These are phyloP conservation scores for Cephalopachus bancanus DNA, from an alignment of 2,797 vertebrate genomes.

Conservation along the genomic window DNA sequence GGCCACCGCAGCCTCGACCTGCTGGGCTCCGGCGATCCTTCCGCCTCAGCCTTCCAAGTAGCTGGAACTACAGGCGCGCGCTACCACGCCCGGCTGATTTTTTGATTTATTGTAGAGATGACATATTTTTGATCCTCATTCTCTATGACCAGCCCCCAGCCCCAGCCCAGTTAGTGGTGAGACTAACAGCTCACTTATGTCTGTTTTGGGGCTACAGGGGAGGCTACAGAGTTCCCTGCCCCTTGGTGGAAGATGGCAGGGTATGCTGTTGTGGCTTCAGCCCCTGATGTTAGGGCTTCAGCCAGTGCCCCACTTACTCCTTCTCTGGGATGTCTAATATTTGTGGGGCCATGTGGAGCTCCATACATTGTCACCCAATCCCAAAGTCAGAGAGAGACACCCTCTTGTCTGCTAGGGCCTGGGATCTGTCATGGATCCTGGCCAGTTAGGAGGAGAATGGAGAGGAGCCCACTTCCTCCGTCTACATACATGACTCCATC, in stretches of 20 bases:
- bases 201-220: not conserved
- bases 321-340: slow-evolving; percentile 38
- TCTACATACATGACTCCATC: not conserved
- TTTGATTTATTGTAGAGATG: not conserved
- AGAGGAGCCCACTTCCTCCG: not conserved
- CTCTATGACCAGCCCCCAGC: not conserved
- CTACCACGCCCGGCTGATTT: not conserved
- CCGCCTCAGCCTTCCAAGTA: not conserved
- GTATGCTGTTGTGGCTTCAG: not conserved
- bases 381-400: not conserved
- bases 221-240: not conserved
- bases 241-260: not conserved
- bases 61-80: not conserved
- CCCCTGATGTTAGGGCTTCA: not conserved
- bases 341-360: not conserved
- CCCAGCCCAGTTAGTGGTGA: not conserved
- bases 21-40: not conserved
- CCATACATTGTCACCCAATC: not conserved
- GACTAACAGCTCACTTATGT: slow-evolving; percentile 37
- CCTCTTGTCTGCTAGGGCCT: not conserved
- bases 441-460: not conserved
- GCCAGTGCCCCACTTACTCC: not conserved
- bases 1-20: not conserved
- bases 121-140: slow-evolving; percentile 20
- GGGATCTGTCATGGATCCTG: not conserved